A percentile compares a stretch with the other conserved stretches of the same genome.
Evolutionary conservation across 2,797 vertebrate genomes (phyloP).

Genomic region (Sphaeramia orbicularis): DNA sequence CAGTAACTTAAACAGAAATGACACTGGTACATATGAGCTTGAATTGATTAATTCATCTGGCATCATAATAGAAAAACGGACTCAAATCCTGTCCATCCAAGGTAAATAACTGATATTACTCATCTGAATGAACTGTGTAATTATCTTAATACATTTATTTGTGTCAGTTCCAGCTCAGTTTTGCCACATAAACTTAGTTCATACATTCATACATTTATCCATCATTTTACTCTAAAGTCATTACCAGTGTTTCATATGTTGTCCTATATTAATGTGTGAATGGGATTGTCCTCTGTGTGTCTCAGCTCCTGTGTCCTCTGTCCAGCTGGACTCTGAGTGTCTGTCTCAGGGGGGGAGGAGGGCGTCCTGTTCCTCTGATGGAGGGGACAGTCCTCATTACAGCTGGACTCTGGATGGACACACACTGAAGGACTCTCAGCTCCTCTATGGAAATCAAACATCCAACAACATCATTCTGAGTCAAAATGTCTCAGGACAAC

Average conservation of each 20-base stretch:
- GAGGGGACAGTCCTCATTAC: slow-evolving; percentile 63
- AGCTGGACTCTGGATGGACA: slow-evolving; percentile 65
- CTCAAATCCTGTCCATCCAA: slow-evolving; percentile 55
- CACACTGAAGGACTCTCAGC: slow-evolving; percentile 45
- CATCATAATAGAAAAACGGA: accelerated
- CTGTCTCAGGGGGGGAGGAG: slow-evolving; percentile 57
- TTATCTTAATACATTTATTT: too few species aligned
- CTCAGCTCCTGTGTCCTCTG: slow-evolving; percentile 67
- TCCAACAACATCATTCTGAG: slow-evolving; percentile 49
- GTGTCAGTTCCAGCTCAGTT: too few species aligned
- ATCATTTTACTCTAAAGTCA: too few species aligned
- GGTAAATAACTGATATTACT: slow-evolving; percentile 39
- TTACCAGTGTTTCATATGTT: too few species aligned
- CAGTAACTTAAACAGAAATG: slow-evolving; percentile 17
- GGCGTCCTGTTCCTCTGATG: slow-evolving; percentile 40
- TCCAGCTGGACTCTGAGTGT: slow-evolving; percentile 51
- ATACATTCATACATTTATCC: too few species aligned
- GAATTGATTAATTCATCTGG: accelerated
- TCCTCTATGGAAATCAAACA: not conserved
- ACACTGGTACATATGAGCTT: slow-evolving; percentile 44
- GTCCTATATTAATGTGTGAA: too few species aligned
- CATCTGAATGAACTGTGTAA: too few species aligned
- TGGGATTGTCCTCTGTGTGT: too few species aligned
- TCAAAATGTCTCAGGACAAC: slow-evolving; percentile 14
- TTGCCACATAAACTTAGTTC: too few species aligned